Base-by-base conservation (phyloP, 2,797 vertebrate genomes). In the Tenualosa ilisha region DNA sequence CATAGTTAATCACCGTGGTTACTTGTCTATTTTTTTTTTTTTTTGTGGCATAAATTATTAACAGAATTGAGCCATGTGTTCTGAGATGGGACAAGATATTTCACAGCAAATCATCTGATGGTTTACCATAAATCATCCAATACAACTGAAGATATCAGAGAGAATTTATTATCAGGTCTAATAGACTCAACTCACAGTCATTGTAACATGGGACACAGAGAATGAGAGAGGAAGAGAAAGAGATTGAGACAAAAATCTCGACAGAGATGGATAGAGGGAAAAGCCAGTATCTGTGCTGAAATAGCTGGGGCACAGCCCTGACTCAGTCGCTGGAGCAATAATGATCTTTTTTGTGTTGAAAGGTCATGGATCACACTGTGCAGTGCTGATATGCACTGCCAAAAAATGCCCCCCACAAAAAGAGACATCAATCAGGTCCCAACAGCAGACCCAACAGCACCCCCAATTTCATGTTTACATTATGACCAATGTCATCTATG, bases 311-410 rank as follows among this genome's bases (percentile, higher is more conserved):
- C 17, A 2, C 24, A 75, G 26, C 13, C 59, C 17, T 50, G 22
- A 51, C 50, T 51, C 46, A 4, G 50, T 12, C 50, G 53, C 82
- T 87, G 50, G 87, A 83, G 88, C 91, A 92, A 93, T 94, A 93
- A 95, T 93, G 90, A 93, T 93, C 91, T 91, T 91, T 43, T 92
- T 90, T 91, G 89, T 90, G 93, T 93, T 92, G 92, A 93, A 91
- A 90, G 93, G 90, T 88, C 89, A 88, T 87, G 89, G 90, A 92
- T 92, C 91, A 92, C 89, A 92, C 92, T 89, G 88, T 91, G 84
- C 82, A 15, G 81, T 83, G 84, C 91, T 87, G 90, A 92, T 90
- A 86, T 87, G 86, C 91, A 91, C 88, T 86, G 89, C 87, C 91
- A 90, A 92, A 93, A 92, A 88, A 90, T 89, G 89, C 93, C 94